Conservation (phyloP, 2,888 invertebrate genomes). For the Chrysopilus asiliformis region DNA sequence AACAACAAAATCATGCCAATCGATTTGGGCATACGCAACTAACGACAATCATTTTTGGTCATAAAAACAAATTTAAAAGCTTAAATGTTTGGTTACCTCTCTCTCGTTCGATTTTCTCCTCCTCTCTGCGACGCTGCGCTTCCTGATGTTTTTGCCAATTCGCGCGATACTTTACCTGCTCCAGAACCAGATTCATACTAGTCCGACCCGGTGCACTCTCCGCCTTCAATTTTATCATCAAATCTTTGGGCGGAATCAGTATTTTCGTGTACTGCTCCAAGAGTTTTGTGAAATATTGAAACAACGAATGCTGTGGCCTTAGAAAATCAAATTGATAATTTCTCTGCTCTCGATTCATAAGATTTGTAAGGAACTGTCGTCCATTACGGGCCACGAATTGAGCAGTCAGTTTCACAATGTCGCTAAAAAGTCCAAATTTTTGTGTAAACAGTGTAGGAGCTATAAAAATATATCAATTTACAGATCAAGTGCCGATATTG, state of each 20-base stretch:
- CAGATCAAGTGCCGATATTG: slow-evolving; percentile 94
- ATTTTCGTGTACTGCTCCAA: slow-evolving; percentile 98
- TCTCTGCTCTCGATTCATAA: slow-evolving; percentile 96
- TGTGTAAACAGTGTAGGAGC: background rate
- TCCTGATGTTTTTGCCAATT: slow-evolving; percentile 96
- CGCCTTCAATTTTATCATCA: slow-evolving; percentile 61
- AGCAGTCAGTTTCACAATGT: slow-evolving; percentile 94
- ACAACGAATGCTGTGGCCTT: slow-evolving; percentile 94
- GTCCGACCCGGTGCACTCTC: slow-evolving; percentile 53
- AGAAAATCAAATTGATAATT: slow-evolving; percentile 99
- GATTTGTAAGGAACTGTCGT: slow-evolving; percentile 89
- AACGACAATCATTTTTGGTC: background rate
- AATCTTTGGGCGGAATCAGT: slow-evolving; percentile 86
- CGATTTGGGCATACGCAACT: slow-evolving; percentile 92
- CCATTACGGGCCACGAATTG: slow-evolving; percentile 99
- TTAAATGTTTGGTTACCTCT: slow-evolving; percentile 46
- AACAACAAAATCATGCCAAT: slow-evolving; percentile 99
- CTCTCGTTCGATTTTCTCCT: slow-evolving; percentile 90
- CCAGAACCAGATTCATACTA: slow-evolving; percentile 48
- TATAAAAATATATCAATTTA: slow-evolving; percentile 34
- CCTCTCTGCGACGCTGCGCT: slow-evolving; percentile 80
- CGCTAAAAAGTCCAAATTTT: slow-evolving; percentile 41
- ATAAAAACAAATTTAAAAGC: background rate
- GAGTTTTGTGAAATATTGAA: slow-evolving; percentile 95
- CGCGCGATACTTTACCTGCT: slow-evolving; percentile 86